phyloP scores from a whole-genome alignment of 2,888 invertebrate species.

The Metacarcinus magister region DNA sequence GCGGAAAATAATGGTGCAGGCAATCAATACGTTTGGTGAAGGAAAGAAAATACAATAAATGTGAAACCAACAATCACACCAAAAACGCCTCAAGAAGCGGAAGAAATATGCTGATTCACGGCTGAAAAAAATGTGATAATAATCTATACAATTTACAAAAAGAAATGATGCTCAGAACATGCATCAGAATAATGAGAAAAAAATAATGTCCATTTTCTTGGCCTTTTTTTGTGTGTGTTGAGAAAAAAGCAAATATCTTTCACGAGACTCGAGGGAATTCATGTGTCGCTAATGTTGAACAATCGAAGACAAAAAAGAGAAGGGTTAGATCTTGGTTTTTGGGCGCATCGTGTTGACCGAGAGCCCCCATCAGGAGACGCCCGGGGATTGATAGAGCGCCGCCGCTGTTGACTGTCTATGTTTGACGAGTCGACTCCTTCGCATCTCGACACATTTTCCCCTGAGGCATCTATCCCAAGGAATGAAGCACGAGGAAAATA shows the following conservation, averaged over 20 bases:
- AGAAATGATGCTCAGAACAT: background rate
- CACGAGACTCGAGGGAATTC: background rate
- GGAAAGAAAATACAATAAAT: background rate
- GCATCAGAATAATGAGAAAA: background rate
- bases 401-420: constrained; percentile 10
- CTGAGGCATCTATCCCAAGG: background rate
- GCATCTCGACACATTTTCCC: background rate
- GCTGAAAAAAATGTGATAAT: background rate
- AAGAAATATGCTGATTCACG: background rate
- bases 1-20: background rate
- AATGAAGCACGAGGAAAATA: background rate
- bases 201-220: background rate
- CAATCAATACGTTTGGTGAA: background rate
- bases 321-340: constrained; percentile 3
- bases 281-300: constrained; percentile 15
- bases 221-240: background rate
- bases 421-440: background rate
- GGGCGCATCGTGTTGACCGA: background rate
- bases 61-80: background rate
- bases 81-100: background rate
- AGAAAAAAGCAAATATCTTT: background rate
- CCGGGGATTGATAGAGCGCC: constrained; percentile 4
- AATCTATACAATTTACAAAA: background rate
- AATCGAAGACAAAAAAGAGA: background rate
- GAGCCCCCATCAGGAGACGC: background rate